phyloP scores from a whole-genome alignment of 2,888 invertebrate genomes.

The Drosophila longiperda region DNA sequence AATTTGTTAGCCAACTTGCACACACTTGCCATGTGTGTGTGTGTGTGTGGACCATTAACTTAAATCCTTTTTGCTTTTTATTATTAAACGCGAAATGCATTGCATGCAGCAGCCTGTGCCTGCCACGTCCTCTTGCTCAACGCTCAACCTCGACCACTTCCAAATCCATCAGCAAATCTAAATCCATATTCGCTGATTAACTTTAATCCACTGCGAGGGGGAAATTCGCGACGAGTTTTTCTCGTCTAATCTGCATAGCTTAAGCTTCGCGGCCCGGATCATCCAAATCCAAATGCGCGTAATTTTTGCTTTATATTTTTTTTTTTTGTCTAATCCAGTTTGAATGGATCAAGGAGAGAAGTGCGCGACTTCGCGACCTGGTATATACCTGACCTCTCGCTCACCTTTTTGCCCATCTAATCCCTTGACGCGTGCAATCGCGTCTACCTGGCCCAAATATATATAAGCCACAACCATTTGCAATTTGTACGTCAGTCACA shows the following conservation, averaged over 20 bases:
- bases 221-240: slow-evolving; percentile 48
- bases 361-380: slow-evolving; percentile 48
- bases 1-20: slow-evolving; percentile 6
- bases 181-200: slow-evolving; percentile 37
- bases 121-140: slow-evolving; percentile 15
- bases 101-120: slow-evolving; percentile 24
- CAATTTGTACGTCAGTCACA: slow-evolving; percentile 57
- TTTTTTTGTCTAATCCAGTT: slow-evolving; percentile 63
- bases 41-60: slow-evolving; percentile 43
- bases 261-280: slow-evolving; percentile 69
- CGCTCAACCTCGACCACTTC: not conserved
- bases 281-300: slow-evolving; percentile 68
- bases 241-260: slow-evolving; percentile 71
- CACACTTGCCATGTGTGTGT: not conserved
- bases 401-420: slow-evolving; percentile 62
- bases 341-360: slow-evolving; percentile 69
- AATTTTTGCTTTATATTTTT: slow-evolving; percentile 36
- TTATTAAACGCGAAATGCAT: slow-evolving; percentile 58
- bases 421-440: slow-evolving; percentile 70
- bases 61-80: slow-evolving; percentile 78
- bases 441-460: slow-evolving; percentile 45
- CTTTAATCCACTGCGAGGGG: slow-evolving; percentile 68
- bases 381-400: slow-evolving; percentile 67
- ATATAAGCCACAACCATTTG: slow-evolving; percentile 59
- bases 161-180: slow-evolving; percentile 11